Percentiles rank a stretch among this genome's conserved stretches.
These are phyloP conservation scores for Mormyrops attenuatus DNA, from an alignment of 2,797 vertebrate genomes.

Conservation along the genomic window DNA sequence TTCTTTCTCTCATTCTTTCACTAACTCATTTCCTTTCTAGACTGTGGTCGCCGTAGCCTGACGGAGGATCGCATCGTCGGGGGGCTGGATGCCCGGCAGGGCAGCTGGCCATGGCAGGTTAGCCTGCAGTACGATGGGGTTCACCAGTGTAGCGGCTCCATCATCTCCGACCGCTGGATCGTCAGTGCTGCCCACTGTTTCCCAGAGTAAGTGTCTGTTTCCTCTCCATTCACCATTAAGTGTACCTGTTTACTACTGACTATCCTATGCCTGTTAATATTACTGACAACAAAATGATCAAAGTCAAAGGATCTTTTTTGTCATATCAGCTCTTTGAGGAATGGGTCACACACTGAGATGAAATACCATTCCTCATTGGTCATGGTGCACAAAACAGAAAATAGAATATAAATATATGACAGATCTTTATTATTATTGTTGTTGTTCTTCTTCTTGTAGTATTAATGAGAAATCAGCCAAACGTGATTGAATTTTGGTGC, in stretches of 20 bases:
- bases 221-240: neutral
- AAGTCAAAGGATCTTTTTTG: neutral
- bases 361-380: neutral
- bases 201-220: constrained; percentile 66
- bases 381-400: neutral
- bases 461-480: neutral
- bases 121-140: constrained; percentile 79
- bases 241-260: neutral
- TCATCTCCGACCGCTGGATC: constrained; percentile 83
- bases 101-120: constrained; percentile 86
- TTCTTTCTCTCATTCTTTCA: neutral
- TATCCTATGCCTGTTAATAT: neutral
- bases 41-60: constrained; percentile 79
- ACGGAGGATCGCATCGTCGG: constrained; percentile 82
- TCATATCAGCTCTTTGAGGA: neutral
- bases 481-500: neutral
- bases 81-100: constrained; percentile 74
- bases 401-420: neutral
- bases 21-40: constrained; percentile 42
- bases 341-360: neutral
- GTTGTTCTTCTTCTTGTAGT: neutral
- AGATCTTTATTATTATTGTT: neutral
- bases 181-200: constrained; percentile 86
- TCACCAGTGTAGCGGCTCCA: constrained; percentile 84
- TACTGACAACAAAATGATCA: neutral